A percentile compares a stretch with the other conserved stretches of the same genome.
phyloP scores from a whole-genome alignment of 2,113 vertebrate species.

The Neogobius melanostomus region DNA sequence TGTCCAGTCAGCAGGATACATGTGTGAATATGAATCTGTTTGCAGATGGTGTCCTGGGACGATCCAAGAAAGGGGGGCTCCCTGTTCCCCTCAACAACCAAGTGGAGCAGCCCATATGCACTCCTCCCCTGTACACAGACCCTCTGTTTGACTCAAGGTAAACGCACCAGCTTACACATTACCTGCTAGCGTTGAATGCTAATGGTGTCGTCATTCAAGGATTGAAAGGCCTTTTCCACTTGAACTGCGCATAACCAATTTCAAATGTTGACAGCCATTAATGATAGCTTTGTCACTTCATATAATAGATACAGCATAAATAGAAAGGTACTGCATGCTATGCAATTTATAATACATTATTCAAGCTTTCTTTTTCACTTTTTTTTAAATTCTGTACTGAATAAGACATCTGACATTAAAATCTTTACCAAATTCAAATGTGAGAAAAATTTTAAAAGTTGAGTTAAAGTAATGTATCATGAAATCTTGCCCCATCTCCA shows the following conservation, averaged over 20 bases:
- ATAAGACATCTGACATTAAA: too few species aligned
- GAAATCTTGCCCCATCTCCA: neutral
- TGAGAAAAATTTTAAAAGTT: too few species aligned
- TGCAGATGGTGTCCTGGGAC: conserved; percentile 54
- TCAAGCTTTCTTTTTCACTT: too few species aligned
- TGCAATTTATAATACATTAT: too few species aligned
- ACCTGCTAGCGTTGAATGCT: neutral
- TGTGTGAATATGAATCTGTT: conserved; percentile 32
- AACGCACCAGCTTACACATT: conserved; percentile 22
- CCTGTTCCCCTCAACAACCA: conserved; percentile 44
- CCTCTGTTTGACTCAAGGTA: conserved; percentile 74
- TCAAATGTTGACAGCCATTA: neutral
- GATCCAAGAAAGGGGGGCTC: conserved; percentile 45
- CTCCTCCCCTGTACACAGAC: conserved; percentile 59
- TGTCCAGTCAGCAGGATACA: conserved; percentile 2
- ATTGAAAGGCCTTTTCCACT: neutral
- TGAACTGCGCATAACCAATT: neutral
- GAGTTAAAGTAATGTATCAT: neutral
- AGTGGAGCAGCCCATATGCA: conserved; percentile 41
- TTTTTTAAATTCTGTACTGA: too few species aligned
- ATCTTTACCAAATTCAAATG: too few species aligned
- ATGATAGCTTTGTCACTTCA: too few species aligned
- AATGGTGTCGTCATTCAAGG: neutral
- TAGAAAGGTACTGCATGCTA: too few species aligned
- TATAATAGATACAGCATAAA: too few species aligned